Conservation (phyloP, 2,888 invertebrate species). For the Rhingia campestris region DNA sequence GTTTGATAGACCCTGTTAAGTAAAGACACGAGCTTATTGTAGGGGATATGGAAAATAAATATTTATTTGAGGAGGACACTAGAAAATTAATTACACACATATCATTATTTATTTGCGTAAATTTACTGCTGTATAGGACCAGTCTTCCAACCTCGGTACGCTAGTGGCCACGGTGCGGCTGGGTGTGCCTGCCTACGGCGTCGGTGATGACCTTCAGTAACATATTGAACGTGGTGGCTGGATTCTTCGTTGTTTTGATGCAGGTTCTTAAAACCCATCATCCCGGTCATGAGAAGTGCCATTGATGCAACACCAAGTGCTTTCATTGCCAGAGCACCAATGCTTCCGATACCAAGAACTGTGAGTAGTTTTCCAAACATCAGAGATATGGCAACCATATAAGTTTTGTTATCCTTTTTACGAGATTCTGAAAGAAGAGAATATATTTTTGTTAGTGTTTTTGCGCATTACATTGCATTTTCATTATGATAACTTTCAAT, state of each 20-base stretch:
- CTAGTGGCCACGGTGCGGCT: constrained; percentile 81
- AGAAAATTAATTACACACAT: constrained; percentile 3
- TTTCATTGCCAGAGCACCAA: constrained; percentile 91
- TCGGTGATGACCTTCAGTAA: constrained; percentile 81
- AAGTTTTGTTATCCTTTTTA: constrained; percentile 86
- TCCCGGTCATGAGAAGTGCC: constrained; percentile 89
- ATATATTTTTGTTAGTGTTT: too few relatives aligned
- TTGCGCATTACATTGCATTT: too few relatives aligned
- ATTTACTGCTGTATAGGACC: constrained; percentile 17
- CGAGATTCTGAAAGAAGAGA: constrained; percentile 84
- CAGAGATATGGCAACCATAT: constrained; percentile 85
- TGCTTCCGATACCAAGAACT: constrained; percentile 89
- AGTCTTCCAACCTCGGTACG: constrained; percentile 84
- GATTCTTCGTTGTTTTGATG: constrained; percentile 79
- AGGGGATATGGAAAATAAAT: constrained; percentile 16
- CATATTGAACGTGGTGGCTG: constrained; percentile 84
- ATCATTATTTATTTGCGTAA: neutral
- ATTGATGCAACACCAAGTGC: constrained; percentile 88
- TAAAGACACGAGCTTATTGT: neutral
- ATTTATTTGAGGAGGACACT: constrained; percentile 19
- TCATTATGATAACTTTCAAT: neutral
- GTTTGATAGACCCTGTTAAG: neutral
- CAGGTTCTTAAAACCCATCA: constrained; percentile 88
- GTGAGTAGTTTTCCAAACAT: constrained; percentile 92
- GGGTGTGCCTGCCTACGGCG: constrained; percentile 75